These are phyloP conservation scores for Atta cephalotes DNA, from an alignment of 1,140 invertebrate genomes.

Conservation along the genomic window DNA sequence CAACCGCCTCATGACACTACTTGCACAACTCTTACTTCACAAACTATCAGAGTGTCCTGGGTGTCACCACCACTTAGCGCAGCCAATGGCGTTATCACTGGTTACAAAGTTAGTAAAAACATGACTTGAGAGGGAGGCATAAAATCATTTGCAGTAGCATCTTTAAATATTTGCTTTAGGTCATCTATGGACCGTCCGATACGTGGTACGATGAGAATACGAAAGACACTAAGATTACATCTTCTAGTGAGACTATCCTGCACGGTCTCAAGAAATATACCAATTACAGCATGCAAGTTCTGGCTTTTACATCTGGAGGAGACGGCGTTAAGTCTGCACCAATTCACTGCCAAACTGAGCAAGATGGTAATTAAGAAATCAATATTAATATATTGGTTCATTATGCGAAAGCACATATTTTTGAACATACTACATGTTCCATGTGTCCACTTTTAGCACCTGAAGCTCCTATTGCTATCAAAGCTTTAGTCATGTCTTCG, in stretches of 20 bases:
- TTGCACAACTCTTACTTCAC: slow-evolving; percentile 96
- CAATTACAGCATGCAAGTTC: slow-evolving; percentile 98
- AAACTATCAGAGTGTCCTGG: slow-evolving; percentile 97
- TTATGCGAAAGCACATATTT: neutral
- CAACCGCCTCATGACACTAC: slow-evolving; percentile 96
- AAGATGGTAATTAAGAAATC: slow-evolving; percentile 91
- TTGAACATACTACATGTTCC: neutral
- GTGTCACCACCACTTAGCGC: slow-evolving; percentile 95
- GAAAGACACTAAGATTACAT: slow-evolving; percentile 96
- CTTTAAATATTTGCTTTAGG: slow-evolving; percentile 81
- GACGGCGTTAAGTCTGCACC: slow-evolving; percentile 96
- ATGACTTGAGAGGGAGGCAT: neutral
- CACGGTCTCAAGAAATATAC: slow-evolving; percentile 97
- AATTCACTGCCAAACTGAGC: slow-evolving; percentile 97
- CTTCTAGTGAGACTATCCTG: slow-evolving; percentile 96
- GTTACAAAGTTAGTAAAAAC: slow-evolving; percentile 91
- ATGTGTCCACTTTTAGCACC: slow-evolving; percentile 90
- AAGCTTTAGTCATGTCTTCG: slow-evolving; percentile 95
- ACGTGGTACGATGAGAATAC: slow-evolving; percentile 97
- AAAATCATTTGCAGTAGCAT: neutral
- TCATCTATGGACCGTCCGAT: slow-evolving; percentile 96
- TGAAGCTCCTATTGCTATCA: slow-evolving; percentile 96
- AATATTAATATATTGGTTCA: neutral
- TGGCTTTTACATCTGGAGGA: slow-evolving; percentile 97
- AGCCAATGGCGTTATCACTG: slow-evolving; percentile 97